These are phyloP conservation scores for Ictalurus punctatus DNA, from an alignment of 2,113 vertebrate species.

Conservation along the genomic window DNA sequence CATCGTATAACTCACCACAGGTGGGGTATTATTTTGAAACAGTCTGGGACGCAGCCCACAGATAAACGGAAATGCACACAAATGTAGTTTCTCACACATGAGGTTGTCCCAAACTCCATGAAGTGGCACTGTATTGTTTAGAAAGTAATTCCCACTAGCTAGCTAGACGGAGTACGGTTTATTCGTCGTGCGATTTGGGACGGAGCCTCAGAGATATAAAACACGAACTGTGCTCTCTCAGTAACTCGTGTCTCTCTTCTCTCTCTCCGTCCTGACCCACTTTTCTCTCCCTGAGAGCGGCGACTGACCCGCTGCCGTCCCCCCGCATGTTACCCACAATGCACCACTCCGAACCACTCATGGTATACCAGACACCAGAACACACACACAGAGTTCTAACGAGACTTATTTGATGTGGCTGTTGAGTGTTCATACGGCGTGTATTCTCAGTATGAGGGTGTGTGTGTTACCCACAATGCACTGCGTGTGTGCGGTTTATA, in stretches of 20 bases:
- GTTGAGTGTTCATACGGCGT: not conserved
- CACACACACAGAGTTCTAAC: not conserved
- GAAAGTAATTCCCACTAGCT: not conserved
- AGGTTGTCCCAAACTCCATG: not conserved
- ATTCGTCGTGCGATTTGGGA: not conserved
- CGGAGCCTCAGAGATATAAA: not conserved
- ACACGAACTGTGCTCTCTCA: not conserved
- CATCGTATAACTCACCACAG: not conserved
- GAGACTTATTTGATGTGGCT: not conserved
- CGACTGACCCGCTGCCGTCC: constrained; percentile 36
- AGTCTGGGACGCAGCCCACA: not conserved
- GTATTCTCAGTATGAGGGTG: not conserved
- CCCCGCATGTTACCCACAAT: constrained; percentile 28
- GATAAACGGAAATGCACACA: not conserved
- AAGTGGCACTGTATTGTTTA: not conserved
- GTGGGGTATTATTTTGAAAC: not conserved
- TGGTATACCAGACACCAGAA: not conserved
- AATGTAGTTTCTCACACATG: not conserved
- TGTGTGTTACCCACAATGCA: constrained; percentile 23
- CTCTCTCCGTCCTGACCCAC: constrained; percentile 37
- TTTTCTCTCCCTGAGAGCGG: constrained; percentile 41
- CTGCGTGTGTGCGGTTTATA: constrained; percentile 12
- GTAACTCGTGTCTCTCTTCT: constrained; percentile 8
- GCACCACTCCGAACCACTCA: not conserved
- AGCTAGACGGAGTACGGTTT: not conserved